Percentiles rank a stretch among this genome's conserved stretches.
phyloP scores from a whole-genome alignment of 2,888 invertebrate genomes.

The Didymodactylos carnosus region DNA sequence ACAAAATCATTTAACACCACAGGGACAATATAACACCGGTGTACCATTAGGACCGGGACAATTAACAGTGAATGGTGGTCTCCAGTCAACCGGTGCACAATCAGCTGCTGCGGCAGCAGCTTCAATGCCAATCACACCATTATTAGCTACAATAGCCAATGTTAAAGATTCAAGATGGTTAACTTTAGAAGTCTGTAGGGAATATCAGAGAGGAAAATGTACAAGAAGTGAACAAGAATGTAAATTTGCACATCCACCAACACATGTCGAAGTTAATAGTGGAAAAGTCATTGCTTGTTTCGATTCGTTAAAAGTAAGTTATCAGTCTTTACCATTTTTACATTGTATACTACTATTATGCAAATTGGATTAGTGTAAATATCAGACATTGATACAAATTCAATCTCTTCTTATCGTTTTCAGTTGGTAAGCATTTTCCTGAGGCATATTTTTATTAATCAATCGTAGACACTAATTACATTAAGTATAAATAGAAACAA shows the following conservation, averaged over 20 bases:
- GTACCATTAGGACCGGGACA: background rate
- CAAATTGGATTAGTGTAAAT: too few species aligned
- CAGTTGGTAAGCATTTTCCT: too few species aligned
- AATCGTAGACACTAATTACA: too few species aligned
- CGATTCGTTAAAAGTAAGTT: conserved; percentile 96
- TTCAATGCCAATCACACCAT: background rate
- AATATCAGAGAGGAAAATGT: conserved; percentile 98
- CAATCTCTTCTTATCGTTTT: too few species aligned
- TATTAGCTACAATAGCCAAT: conserved; percentile 2
- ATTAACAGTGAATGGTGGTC: conserved; percentile 86
- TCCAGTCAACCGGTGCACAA: too few species aligned
- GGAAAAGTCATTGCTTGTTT: conserved; percentile 99
- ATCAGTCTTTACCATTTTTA: background rate
- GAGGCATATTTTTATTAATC: too few species aligned
- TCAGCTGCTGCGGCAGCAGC: background rate
- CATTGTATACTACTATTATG: too few species aligned
- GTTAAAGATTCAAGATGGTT: conserved; percentile 97
- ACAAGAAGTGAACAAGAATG: conserved; percentile 87
- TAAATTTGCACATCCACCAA: conserved; percentile 98
- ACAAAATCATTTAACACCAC: background rate
- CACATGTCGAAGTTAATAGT: conserved; percentile 98
- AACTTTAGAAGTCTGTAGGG: conserved; percentile 85
- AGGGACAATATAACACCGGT: background rate
- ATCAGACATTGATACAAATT: too few species aligned
- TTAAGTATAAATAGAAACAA: too few species aligned